Evolutionary conservation across 2,797 vertebrate species (phyloP).

Genomic region (Prionace glauca): DNA sequence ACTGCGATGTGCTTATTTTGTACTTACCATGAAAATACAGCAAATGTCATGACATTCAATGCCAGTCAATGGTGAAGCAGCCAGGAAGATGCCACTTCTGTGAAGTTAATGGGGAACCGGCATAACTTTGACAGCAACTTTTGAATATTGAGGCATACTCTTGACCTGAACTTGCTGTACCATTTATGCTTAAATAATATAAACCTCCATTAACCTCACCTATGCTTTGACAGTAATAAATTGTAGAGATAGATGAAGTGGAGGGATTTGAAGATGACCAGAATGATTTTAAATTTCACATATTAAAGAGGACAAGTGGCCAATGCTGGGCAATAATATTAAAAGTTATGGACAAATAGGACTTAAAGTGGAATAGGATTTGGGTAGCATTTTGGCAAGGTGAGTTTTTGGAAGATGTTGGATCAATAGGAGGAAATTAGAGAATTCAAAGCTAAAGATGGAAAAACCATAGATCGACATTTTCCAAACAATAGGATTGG

Average conservation of each 20-base stretch:
- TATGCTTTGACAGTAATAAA: not conserved
- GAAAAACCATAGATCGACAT: not conserved
- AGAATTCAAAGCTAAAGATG: not conserved
- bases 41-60: not conserved
- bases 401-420: not conserved
- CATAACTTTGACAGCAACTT: not conserved
- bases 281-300: not conserved
- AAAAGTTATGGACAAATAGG: not conserved
- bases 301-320: not conserved
- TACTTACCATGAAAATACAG: not conserved
- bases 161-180: not conserved
- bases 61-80: not conserved
- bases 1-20: not conserved
- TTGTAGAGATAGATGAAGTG: not conserved
- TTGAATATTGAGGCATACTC: not conserved
- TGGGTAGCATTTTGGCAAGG: not conserved
- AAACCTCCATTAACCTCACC: not conserved
- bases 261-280: not conserved
- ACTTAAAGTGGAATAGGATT: not conserved
- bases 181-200: not conserved
- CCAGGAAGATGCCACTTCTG: not conserved
- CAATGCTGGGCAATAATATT: not conserved
- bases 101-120: not conserved
- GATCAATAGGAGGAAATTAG: not conserved
- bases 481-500: not conserved